Conservation (phyloP, 2,888 invertebrate genomes). For the Eristalis tenax region DNA sequence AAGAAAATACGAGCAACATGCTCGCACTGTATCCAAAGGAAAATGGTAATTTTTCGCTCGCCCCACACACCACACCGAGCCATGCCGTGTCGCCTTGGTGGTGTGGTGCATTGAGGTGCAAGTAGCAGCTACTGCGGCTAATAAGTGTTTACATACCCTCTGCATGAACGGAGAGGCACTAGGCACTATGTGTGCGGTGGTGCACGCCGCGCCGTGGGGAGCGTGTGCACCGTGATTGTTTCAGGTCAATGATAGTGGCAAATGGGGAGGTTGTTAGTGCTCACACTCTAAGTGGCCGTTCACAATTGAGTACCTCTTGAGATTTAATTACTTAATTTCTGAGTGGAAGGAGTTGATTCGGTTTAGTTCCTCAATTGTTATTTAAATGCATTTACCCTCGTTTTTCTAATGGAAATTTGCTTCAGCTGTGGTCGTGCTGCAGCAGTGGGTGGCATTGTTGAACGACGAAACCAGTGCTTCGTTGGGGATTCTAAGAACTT, state of each 20-base stretch:
- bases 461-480: background rate
- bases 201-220: slow-evolving; percentile 26
- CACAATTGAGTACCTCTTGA: slow-evolving; percentile 51
- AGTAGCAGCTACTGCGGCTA: slow-evolving; percentile 20
- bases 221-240: slow-evolving; percentile 51
- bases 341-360: slow-evolving; percentile 27
- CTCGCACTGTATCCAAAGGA: slow-evolving; percentile 28
- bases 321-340: slow-evolving; percentile 62
- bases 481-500: too few species aligned
- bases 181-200: slow-evolving; percentile 2
- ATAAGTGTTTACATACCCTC: slow-evolving; percentile 29
- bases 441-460: background rate
- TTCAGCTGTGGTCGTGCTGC: background rate
- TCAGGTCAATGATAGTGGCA: slow-evolving; percentile 57
- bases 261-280: slow-evolving; percentile 40
- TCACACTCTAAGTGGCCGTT: slow-evolving; percentile 33
- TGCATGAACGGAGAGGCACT: background rate
- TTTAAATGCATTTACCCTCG: background rate
- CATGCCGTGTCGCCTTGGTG: too few species aligned
- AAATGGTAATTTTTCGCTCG: slow-evolving; percentile 51
- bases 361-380: background rate
- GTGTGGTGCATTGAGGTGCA: background rate
- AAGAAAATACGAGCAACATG: slow-evolving; percentile 7
- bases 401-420: background rate
- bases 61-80: background rate